These are phyloP conservation scores for Siphonodentalium dalli DNA, from an alignment of 2,888 invertebrate species.

Conservation along the genomic window DNA sequence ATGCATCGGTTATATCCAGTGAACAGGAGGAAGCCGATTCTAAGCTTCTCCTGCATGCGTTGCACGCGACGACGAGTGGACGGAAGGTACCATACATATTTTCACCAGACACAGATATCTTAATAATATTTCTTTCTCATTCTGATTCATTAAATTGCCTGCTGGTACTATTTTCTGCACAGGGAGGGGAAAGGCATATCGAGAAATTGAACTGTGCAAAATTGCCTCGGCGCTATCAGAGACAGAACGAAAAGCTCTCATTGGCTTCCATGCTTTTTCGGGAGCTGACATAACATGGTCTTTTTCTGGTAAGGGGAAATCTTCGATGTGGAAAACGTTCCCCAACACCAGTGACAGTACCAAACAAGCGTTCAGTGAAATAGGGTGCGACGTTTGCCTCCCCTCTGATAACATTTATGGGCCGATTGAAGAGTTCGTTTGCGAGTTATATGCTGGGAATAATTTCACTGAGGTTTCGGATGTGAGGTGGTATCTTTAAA, in stretches of 20 bases:
- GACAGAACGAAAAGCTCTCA: too few relatives aligned
- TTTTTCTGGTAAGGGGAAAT: conserved; percentile 6
- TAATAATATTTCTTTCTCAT: background rate
- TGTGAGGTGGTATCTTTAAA: too few relatives aligned
- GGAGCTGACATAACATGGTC: conserved; percentile 6
- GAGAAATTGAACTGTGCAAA: background rate
- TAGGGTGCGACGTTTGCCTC: too few relatives aligned
- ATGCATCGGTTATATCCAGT: background rate
- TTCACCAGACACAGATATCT: conserved; percentile 6
- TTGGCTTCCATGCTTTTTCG: conserved; percentile 3
- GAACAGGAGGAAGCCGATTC: conserved; percentile 6
- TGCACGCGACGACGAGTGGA: conserved; percentile 5
- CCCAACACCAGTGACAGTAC: too few relatives aligned
- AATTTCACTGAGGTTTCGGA: background rate
- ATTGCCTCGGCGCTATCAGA: background rate
- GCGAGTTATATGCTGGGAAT: background rate
- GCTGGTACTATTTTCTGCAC: too few relatives aligned
- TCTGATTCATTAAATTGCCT: background rate
- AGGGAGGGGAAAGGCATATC: too few relatives aligned
- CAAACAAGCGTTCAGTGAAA: too few relatives aligned
- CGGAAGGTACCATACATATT: background rate
- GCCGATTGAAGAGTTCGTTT: background rate
- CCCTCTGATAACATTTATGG: background rate
- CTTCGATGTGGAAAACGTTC: too few relatives aligned
- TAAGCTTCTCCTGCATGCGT: conserved; percentile 2